Conservation (phyloP, 2,888 invertebrate species). For the Shargacucullia verbasci region DNA sequence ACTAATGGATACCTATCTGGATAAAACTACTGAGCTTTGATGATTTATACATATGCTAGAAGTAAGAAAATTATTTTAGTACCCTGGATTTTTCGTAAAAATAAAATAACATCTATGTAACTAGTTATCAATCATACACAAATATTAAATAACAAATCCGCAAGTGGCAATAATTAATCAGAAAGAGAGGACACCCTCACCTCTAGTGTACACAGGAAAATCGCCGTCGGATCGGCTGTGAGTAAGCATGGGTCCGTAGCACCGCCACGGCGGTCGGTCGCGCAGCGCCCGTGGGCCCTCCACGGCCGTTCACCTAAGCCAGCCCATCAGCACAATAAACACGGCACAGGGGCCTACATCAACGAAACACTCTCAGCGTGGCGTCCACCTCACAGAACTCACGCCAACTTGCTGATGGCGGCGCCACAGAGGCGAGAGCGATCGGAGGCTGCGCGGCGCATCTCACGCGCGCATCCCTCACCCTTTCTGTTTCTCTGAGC, state of each 20-base stretch:
- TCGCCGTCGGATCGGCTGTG: slow-evolving; percentile 96
- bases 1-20: slow-evolving; percentile 28
- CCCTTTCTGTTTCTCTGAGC: slow-evolving; percentile 71
- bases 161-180: slow-evolving; percentile 32
- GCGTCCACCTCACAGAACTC: slow-evolving; percentile 73
- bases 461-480: slow-evolving; percentile 82
- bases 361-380: slow-evolving; percentile 66
- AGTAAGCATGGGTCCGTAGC: slow-evolving; percentile 93
- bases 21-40: too few relatives aligned
- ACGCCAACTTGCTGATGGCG: slow-evolving; percentile 78
- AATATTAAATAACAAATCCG: slow-evolving; percentile 71
- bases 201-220: slow-evolving; percentile 94
- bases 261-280: slow-evolving; percentile 89
- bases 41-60: too few relatives aligned
- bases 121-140: slow-evolving; percentile 1
- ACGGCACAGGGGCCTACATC: slow-evolving; percentile 73
- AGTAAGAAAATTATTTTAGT: background rate
- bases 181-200: slow-evolving; percentile 82
- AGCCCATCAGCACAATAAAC: slow-evolving; percentile 78
- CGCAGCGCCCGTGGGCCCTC: slow-evolving; percentile 87
- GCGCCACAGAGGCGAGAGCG: slow-evolving; percentile 78
- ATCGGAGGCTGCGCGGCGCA: slow-evolving; percentile 86
- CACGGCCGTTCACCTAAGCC: slow-evolving; percentile 84
- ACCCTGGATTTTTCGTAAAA: slow-evolving; percentile 1
- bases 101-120: slow-evolving; percentile 10